Percentiles rank a stretch among this genome's conserved stretches.
phyloP scores from a whole-genome alignment of 2,113 vertebrate species.

The Seriola aureovittata region DNA sequence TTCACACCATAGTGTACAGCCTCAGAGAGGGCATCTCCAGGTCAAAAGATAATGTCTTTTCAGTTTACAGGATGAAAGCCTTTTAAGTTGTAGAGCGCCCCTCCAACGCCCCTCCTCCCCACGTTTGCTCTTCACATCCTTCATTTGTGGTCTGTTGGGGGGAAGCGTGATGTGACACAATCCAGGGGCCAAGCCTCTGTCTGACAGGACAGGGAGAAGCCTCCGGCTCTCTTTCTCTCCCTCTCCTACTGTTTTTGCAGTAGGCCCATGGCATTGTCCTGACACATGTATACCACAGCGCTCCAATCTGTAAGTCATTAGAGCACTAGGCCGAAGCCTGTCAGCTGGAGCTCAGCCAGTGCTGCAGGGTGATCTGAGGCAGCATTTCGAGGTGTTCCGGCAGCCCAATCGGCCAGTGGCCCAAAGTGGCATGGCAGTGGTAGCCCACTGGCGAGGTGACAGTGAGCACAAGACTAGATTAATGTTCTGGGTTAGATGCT shows the following conservation, averaged over 20 bases:
- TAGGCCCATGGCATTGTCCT: conserved; percentile 84
- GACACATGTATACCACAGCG: conserved; percentile 86
- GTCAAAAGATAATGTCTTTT: conserved; percentile 95
- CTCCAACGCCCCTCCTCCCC: conserved; percentile 58
- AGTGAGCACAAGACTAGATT: conserved; percentile 74
- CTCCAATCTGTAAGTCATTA: conserved; percentile 95
- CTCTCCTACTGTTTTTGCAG: conserved; percentile 73
- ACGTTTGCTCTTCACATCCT: conserved; percentile 87
- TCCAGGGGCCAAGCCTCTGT: conserved; percentile 84
- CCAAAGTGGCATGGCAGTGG: conserved; percentile 80
- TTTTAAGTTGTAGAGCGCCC: conserved; percentile 72
- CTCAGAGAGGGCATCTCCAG: conserved; percentile 87
- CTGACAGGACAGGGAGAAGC: conserved; percentile 86
- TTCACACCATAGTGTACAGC: conserved; percentile 83
- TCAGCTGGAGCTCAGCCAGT: conserved; percentile 89
- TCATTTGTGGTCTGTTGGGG: conserved; percentile 76
- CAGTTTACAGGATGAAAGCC: conserved; percentile 88
- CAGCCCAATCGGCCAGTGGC: conserved; percentile 45
- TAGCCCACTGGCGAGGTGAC: conserved; percentile 84
- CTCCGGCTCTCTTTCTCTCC: conserved; percentile 66
- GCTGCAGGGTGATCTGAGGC: conserved; percentile 87
- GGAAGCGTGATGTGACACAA: conserved; percentile 89
- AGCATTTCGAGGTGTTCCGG: conserved; percentile 62
- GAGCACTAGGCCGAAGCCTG: conserved; percentile 84
- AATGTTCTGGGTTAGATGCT: conserved; percentile 28